A percentile compares a stretch with the other conserved stretches of the same genome.
phyloP scores from a whole-genome alignment of 2,113 vertebrate species.

The Hipposideros armiger region DNA sequence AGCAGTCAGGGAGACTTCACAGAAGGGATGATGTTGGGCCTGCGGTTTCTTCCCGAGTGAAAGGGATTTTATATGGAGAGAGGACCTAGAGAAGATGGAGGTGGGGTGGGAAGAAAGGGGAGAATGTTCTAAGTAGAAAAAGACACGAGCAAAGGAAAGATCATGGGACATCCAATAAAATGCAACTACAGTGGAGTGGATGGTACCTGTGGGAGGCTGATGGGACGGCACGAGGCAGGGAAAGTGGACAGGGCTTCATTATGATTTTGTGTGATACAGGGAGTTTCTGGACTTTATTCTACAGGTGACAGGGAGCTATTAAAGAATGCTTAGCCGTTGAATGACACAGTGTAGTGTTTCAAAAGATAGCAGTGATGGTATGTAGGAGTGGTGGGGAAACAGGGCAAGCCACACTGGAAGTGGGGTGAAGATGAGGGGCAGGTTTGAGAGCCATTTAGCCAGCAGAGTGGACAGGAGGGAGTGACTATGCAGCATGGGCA shows the following conservation, averaged over 20 bases:
- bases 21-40: background rate
- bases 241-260: background rate
- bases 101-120: background rate
- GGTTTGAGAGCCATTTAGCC: background rate
- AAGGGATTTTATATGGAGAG: background rate
- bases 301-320: background rate
- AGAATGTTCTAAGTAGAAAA: background rate
- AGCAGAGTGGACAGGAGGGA: background rate
- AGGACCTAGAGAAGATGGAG: background rate
- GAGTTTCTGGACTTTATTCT: background rate
- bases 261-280: background rate
- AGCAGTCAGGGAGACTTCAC: background rate
- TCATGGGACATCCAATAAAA: background rate
- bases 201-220: fast-evolving
- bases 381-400: background rate
- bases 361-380: background rate
- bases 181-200: fast-evolving
- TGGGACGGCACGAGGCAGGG: background rate
- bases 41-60: background rate
- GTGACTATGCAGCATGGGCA: fast-evolving
- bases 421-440: background rate
- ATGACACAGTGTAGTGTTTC: background rate
- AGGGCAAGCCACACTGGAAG: background rate
- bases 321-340: background rate
- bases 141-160: background rate